Base-by-base conservation (phyloP, 2,113 vertebrate species). In the Neodon shergylaensis region DNA sequence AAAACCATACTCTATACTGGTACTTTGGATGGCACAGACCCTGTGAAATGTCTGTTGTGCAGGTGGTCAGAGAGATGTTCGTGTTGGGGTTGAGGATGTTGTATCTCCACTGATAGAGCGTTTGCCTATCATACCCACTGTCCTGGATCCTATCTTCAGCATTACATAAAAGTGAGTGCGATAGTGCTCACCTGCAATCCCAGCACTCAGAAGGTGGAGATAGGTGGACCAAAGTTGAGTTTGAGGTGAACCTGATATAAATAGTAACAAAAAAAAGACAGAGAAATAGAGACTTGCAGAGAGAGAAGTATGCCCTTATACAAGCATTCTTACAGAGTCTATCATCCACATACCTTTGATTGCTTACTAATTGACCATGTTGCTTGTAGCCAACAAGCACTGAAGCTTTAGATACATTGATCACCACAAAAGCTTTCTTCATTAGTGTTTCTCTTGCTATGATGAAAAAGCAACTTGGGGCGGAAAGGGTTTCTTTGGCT, bases 301-400 rank as follows among this genome's bases (percentile, higher is more conserved):
- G 7, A 78, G 39, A 44, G 82, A 63, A 21, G 61, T 66, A 21
- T 66, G 61, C 4, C 39, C 26, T 91, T 85, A 14, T 68, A 52
- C 47, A 22, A 63, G 61, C 31, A 2, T 73, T 91, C 72, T 47
- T 54, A 44, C 26, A 68, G 24, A 81, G 33, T 66, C 39, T 44
- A 85, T 19, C 44, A 44, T 76, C 76, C n/a, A 93, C 22, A 68
- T 52, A 12, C 66, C 44, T 19, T 76, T 91, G 13, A 76, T 73
- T 28, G 17, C 73, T 96, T 72, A 72, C 73, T 95, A 74, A 95
- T 86, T 31, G 85, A 2, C 54, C 7, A 1, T 42, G 52, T 39
- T 95, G 7, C 70, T 91, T 91, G 52, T 92, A 33, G 21, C 7
- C 68, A 76, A 52, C 52, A 94, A 90, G 87, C 63, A 92, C 1